These are phyloP conservation scores for Zaprionus ornatus DNA, from an alignment of 1,140 invertebrate genomes.

Conservation along the genomic window DNA sequence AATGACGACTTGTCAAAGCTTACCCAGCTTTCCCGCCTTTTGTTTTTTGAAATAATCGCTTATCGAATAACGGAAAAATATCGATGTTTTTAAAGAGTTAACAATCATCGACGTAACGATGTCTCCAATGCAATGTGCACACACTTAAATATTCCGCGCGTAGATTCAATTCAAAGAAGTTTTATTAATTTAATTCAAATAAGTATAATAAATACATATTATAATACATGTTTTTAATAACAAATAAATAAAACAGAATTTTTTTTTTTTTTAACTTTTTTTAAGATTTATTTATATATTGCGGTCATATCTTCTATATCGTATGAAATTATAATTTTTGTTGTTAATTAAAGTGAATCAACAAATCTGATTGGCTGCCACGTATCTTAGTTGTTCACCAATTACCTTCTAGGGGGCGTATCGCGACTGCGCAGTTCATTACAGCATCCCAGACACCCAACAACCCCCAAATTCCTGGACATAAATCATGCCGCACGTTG, in stretches of 20 bases:
- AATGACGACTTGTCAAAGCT: no score
- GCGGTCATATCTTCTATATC: background rate
- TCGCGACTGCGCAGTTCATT: slow-evolving; percentile 49
- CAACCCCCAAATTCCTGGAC: slow-evolving; percentile 41
- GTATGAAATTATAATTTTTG: background rate
- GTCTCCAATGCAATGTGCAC: background rate
- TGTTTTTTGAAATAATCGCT: no score
- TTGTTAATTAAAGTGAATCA: background rate
- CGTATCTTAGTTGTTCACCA: slow-evolving; percentile 24
- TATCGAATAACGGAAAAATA: no score
- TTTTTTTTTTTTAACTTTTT: no score
- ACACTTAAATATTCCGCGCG: background rate
- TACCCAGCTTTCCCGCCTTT: no score
- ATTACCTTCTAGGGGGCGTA: slow-evolving; percentile 49
- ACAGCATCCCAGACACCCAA: slow-evolving; percentile 49
- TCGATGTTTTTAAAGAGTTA: no score
- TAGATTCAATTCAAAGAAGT: background rate
- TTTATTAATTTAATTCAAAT: background rate
- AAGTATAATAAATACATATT: background rate
- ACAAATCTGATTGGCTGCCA: slow-evolving; percentile 41
- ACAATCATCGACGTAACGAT: no score
- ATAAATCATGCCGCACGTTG: slow-evolving; percentile 29
- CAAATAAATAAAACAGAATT: background rate
- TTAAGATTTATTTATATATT: no score
- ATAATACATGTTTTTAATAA: background rate